Evolutionary conservation across 2,797 vertebrate species (phyloP), one percentile per base, ranked within the genome.

Genomic region (Phylloscopus collybita): DNA sequence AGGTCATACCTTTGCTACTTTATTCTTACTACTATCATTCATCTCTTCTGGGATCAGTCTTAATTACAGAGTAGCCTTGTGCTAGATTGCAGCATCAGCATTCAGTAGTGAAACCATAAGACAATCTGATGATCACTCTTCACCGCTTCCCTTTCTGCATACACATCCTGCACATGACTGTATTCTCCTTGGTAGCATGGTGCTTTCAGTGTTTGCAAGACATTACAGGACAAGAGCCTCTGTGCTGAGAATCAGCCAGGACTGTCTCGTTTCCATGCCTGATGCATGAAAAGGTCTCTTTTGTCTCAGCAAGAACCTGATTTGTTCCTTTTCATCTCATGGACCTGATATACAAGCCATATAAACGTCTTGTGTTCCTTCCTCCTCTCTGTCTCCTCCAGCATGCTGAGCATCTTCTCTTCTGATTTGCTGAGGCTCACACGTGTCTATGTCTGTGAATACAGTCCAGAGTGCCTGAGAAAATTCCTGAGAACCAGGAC

Each of bases 361-460:
- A 14, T 30, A 12, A 92, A 49, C 11, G 2, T 5, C 18, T 65
- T 53, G 19, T 61, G 26, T 61, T 86, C 38, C 62, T 91, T 79
- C 42, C 53, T 72, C 7, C 30, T n/a, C 22, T 76, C 16, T 80
- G 17, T 73, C 30, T 13, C 18, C 5, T 18, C 8, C 9, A 15
- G 29, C 7, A 3, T 36, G 21, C 29, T 54, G 26, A 64, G 19
- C n/a, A 20, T 53, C 73, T 69, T n/a, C 34, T 47, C 5, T 40
- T 79, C 27, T 74, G 30, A 38, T 86, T 36, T 38, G 21, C 51
- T 36, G 32, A 61, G n/a, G 25, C 14, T 45, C 16, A 29, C 49
- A 10, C 0, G 0, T 36, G 25, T n/a, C 40, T 45, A 0, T 66
- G 12, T 47, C 40, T 89, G 10, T 70, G 45, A 57, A 2, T 45